phyloP scores from a whole-genome alignment of 2,888 invertebrate species.

The Microchrysa polita region DNA sequence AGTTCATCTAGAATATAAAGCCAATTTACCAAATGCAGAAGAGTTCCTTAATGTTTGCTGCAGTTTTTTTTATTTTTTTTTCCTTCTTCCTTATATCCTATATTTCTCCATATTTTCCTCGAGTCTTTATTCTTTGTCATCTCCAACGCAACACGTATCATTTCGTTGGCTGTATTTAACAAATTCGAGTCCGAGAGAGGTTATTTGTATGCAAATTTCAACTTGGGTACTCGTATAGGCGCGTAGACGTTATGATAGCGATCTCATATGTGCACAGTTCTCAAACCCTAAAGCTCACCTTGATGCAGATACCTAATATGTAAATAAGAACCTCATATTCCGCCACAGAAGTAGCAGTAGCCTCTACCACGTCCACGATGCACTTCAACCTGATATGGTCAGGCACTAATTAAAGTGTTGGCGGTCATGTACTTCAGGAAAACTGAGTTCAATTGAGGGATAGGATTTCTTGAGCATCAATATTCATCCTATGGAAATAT shows the following conservation, averaged over 20 bases:
- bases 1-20: too few species aligned
- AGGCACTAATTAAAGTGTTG: slow-evolving; percentile 29
- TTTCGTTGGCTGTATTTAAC: neutral
- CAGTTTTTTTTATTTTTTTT: too few species aligned
- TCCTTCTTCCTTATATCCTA: too few species aligned
- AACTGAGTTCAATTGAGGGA: neutral
- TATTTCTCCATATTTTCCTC: too few species aligned
- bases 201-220: slow-evolving; percentile 50
- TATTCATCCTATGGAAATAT: neutral
- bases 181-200: slow-evolving; percentile 48
- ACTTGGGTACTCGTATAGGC: slow-evolving; percentile 17
- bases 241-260: neutral
- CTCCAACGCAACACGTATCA: too few species aligned
- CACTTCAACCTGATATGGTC: slow-evolving; percentile 4
- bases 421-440: neutral
- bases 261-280: neutral
- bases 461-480: too few species aligned
- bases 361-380: neutral
- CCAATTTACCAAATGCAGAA: too few species aligned
- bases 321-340: too few species aligned
- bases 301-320: neutral
- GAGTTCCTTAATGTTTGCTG: too few species aligned
- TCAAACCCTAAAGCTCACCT: neutral
- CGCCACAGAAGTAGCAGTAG: neutral
- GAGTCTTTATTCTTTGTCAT: neutral